Base-by-base conservation (phyloP, 2,888 invertebrate species). In the Drosophila affinis region DNA sequence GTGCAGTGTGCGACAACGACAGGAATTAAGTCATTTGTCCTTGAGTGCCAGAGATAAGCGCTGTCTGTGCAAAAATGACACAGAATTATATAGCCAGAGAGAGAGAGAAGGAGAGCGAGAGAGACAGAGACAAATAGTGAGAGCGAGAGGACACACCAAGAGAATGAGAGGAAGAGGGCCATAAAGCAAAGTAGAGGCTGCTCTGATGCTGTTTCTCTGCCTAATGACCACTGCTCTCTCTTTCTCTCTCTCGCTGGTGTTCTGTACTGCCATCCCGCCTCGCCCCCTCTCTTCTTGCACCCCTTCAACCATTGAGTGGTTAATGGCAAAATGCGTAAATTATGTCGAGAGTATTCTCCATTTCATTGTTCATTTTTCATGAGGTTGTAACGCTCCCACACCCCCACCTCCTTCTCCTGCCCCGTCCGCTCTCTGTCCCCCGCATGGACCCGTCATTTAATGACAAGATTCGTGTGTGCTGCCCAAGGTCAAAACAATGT, bases 291-390 rank as follows among this genome's bases (percentile, higher is more conserved):
- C 3, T 14, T 21, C 14, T 10, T 21, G 39, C 57, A 56, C 27
- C 52, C 68, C 46, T 5, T 14, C 58, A 60, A 62, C 78, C 71
- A 62, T 74, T 72, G 76, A 91, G 91, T 89, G 83, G 77, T 88
- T 91, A 90, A 90, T 89, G 89, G 82, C 77, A 73, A 91, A 90
- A 90, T 91, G 89, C 88, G 88, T 89, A 88, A 91, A 90, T 84
- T 89, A 87, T 91, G 90, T 85, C 82, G 81, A 91, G 85, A 78
- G 75, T 64, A 68, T 65, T 75, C 69, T 39, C 39, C 39, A 39
- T n/a, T 39, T 44, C 75, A 78, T 82, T 81, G 75, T 75, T 79
- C 77, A 73, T 62, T 71, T 60, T 63, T 46, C 67, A 49, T 56
- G 59, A 57, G 45, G 63, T 51, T 62, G 61, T 56, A 27, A 39